These are phyloP conservation scores for Trematomus loennbergii DNA, from an alignment of 2,113 vertebrate genomes.

Conservation along the genomic window DNA sequence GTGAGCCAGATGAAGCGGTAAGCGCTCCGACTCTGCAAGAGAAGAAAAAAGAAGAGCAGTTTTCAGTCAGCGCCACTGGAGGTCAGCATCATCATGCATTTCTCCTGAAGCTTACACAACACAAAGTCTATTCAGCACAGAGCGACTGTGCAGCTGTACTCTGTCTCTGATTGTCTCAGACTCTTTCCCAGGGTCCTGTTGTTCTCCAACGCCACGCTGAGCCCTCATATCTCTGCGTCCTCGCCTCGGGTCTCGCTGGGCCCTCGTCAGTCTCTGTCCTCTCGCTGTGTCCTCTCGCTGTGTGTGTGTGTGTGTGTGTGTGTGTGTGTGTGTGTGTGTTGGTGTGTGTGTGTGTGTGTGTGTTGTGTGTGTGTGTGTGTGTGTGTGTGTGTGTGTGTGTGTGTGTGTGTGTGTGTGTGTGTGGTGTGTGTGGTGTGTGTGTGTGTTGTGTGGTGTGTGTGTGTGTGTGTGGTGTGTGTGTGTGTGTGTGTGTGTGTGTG, in stretches of 20 bases:
- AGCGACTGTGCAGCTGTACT: constrained; percentile 41
- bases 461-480: constrained; percentile 7
- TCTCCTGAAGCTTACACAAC: neutral
- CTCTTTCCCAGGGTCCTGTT: constrained; percentile 54
- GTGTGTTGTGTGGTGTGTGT: no score
- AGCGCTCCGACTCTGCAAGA: constrained; percentile 90
- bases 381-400: no score
- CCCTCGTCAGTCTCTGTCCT: constrained; percentile 64
- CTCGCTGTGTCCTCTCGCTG: constrained; percentile 53
- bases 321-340: no score
- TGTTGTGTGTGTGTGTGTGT: no score
- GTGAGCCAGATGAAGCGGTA: constrained; percentile 94
- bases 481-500: constrained; percentile 9
- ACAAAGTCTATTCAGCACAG: constrained; percentile 18
- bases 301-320: no score
- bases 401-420: no score
- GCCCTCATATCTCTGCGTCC: constrained; percentile 52
- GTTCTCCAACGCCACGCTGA: constrained; percentile 53
- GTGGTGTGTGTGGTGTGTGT: no score
- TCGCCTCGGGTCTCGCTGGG: constrained; percentile 55
- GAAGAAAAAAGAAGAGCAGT: constrained; percentile 26
- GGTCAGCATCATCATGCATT: constrained; percentile 23
- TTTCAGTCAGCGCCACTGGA: constrained; percentile 52
- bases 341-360: no score
- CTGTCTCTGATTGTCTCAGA: constrained; percentile 30